Evolutionary conservation across 1,140 invertebrate genomes (phyloP), one percentile per base, ranked within the genome.

Genomic region (Drosophila athabasca): DNA sequence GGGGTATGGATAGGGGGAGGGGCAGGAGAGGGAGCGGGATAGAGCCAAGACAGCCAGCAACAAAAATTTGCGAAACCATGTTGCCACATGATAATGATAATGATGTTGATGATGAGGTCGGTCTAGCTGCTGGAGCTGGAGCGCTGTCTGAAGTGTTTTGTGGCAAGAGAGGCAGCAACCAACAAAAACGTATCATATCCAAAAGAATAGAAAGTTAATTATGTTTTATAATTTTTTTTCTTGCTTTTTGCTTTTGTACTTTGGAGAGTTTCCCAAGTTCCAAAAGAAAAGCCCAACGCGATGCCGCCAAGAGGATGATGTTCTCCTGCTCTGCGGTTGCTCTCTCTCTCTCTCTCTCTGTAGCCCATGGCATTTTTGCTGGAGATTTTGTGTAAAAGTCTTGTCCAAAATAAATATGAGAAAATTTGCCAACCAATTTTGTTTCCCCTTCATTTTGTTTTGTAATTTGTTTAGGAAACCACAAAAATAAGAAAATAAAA

Each of bases 341-440:
- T 59, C 17, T 19, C 17, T 19, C 17, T 70, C 69, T 78, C 17
- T 19, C 17, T 19, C 17, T 55, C 31, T 35, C 35, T 13, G 35
- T 39, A 13, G 19, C 22, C 45, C 43, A 46, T 64, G 71, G 65
- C 65, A 61, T 80, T 79, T 78, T 79, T 41, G 50, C 54, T 59
- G 79, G 64, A 51, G 35, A 57, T 69, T 74, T 82, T 74, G 79
- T 82, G 79, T 82, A 82, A 82, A 82, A 82, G 79, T 79, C 60
- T 68, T 76, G 78, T 76, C 79, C 79, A 82, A 81, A 81, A 81
- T 72, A 71, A 76, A 81, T 82, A 82, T 77, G 79, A 73, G 78
- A 82, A 82, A 82, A 80, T 70, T 52, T 39, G 11, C 58, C 60
- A 57, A 76, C 62, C 17, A 19, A 19, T 61, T 61, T 66, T 39